Evolutionary conservation across 2,888 invertebrate genomes (phyloP), one percentile per base, ranked within the genome.

Genomic region (Troides oblongomaculatus): DNA sequence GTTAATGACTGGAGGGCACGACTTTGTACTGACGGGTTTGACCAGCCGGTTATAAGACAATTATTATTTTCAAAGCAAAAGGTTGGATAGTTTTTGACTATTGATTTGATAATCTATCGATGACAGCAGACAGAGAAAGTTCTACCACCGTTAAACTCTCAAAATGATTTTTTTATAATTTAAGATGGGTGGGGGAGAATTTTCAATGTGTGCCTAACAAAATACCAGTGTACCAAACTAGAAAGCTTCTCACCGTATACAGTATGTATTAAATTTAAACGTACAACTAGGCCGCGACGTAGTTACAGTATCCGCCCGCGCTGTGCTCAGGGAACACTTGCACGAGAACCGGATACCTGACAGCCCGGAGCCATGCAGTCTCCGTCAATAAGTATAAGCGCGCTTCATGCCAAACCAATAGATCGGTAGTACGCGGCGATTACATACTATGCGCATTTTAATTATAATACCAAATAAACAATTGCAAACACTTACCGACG

Each of bases 241-340:
- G 76, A 79, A 75, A 83, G 80, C 79, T 81, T 76, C 76, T 77
- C 74, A 80, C 80, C 80, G 79, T 79, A 77, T 84, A 86, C 81
- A 85, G 73, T 76, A 81, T 77, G 74, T 76, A 80, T 78, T 78
- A 79, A 78, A 85, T 79, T 81, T 75, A 78, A 78, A 83, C 77
- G 79, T 80, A 78, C 74, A 80, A 73, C 73, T 71, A 72, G 75
- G 75, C 64, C 66, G 72, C 75, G 72, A 53, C 53, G 8, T 7
- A 53, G n/a, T 72, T 72, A 73, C 70, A 72, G 83, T 85, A 85
- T 86, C 87, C 88, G 83, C 74, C 72, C 82, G 84, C 78, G 79
- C 74, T 87, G 90, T 90, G 91, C 83, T 85, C 79, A 88, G 88
- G 90, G 91, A 89, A 90, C 53, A 89, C 79, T 80, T 78, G 71